These are phyloP conservation scores for Tipula unca DNA, from an alignment of 2,888 invertebrate genomes.

Conservation along the genomic window DNA sequence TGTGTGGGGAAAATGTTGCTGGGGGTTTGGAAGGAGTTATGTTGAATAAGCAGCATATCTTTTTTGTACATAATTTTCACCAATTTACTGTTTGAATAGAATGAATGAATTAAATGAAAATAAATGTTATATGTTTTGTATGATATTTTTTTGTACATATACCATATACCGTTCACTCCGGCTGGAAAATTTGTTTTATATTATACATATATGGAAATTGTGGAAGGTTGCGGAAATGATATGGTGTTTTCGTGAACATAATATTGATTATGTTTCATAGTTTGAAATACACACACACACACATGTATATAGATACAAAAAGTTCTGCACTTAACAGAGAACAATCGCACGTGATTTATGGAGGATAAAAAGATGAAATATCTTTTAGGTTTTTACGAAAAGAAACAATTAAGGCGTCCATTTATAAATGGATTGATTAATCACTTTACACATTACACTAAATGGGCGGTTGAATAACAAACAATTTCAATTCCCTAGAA, in stretches of 20 bases:
- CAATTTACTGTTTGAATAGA: constrained; percentile 14
- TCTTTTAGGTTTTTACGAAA: background rate
- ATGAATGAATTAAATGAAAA: constrained; percentile 14
- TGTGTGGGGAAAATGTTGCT: background rate
- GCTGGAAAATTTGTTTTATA: background rate
- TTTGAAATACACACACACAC: background rate
- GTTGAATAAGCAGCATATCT: background rate
- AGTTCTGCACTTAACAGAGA: background rate
- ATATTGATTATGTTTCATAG: background rate
- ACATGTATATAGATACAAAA: background rate
- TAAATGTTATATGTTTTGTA: background rate
- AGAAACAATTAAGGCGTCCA: background rate
- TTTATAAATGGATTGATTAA: constrained; percentile 8
- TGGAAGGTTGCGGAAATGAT: constrained; percentile 14
- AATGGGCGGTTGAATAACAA: background rate
- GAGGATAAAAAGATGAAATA: background rate
- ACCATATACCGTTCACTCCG: background rate
- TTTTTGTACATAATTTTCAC: constrained; percentile 14
- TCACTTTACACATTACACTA: constrained; percentile 8
- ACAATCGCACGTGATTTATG: background rate
- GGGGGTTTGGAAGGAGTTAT: background rate
- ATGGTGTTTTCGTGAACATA: background rate
- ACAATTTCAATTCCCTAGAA: background rate
- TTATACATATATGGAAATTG: background rate
- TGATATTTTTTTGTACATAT: background rate